Evolutionary conservation across 1,140 invertebrate genomes (phyloP).

Genomic region (Apis florea): DNA sequence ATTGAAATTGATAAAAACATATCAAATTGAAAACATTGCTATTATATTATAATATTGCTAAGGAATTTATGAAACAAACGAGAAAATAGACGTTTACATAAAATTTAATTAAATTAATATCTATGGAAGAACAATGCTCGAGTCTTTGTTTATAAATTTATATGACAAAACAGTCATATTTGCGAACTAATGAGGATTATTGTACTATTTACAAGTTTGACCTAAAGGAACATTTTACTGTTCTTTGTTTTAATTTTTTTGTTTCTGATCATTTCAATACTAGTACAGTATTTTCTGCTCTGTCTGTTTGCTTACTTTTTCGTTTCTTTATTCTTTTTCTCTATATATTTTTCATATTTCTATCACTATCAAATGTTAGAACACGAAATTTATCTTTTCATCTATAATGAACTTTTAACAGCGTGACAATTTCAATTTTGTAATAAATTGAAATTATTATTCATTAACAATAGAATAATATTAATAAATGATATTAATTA

Average conservation of each 20-base stretch:
- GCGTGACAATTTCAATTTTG: conserved; percentile 13
- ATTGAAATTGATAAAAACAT: neutral
- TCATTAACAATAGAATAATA: neutral
- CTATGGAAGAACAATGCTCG: conserved; percentile 45
- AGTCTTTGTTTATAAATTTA: conserved; percentile 24
- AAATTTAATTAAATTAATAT: conserved; percentile 2
- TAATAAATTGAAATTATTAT: conserved; percentile 27
- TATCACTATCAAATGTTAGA: conserved; percentile 10
- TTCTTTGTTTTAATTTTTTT: conserved; percentile 7
- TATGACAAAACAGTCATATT: conserved; percentile 26
- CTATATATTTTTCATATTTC: neutral
- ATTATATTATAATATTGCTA: neutral
- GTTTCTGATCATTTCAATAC: conserved; percentile 32
- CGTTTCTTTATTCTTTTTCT: neutral
- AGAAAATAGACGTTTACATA: conserved; percentile 3
- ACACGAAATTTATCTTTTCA: conserved; percentile 4
- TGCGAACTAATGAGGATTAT: conserved; percentile 41
- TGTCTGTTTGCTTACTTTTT: conserved; percentile 4
- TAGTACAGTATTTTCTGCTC: conserved; percentile 44
- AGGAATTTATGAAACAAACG: neutral
- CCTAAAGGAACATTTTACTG: conserved; percentile 48
- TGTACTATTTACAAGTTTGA: conserved; percentile 44
- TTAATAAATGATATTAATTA: conserved; percentile 23
- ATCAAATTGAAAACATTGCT: conserved; percentile 3
- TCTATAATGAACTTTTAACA: conserved; percentile 19